A percentile compares a stretch with the other conserved stretches of the same genome.
Evolutionary conservation across 2,888 invertebrate species (phyloP).

Genomic region (Ecdyonurus torrentis): DNA sequence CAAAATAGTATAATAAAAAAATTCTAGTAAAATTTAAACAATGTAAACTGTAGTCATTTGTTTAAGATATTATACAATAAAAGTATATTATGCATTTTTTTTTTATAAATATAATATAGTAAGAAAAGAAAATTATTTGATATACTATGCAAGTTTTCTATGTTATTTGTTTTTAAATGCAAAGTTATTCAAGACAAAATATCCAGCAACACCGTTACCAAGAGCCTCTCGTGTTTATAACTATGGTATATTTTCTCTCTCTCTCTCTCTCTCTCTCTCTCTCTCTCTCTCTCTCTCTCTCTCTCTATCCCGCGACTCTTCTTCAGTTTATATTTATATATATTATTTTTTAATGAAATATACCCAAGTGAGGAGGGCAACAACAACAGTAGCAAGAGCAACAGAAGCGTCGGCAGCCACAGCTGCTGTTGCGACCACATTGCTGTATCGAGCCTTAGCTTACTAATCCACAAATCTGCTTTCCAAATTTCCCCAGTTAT

Average conservation of each 20-base stretch:
- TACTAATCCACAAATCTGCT: conserved; percentile 2
- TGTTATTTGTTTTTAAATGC: not conserved
- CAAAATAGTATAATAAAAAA: too few relatives aligned
- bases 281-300: not conserved
- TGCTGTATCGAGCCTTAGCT: not conserved
- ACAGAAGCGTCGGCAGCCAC: too few relatives aligned
- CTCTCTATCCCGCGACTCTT: not conserved
- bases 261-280: too few relatives aligned
- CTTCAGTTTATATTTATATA: too few relatives aligned
- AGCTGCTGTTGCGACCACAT: not conserved
- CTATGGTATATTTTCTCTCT: too few relatives aligned
- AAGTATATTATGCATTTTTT: too few relatives aligned
- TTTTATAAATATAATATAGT: too few relatives aligned
- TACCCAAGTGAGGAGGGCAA: not conserved
- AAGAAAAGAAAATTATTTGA: not conserved
- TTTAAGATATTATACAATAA: too few relatives aligned
- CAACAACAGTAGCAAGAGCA: too few relatives aligned
- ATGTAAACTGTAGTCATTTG: too few relatives aligned
- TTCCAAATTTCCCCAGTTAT: not conserved
- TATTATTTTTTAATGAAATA: not conserved
- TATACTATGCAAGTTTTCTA: not conserved
- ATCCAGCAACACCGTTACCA: too few relatives aligned
- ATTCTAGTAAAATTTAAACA: too few relatives aligned
- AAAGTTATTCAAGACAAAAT: not conserved
- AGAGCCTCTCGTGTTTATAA: not conserved